phyloP scores from a whole-genome alignment of 2,888 invertebrate species.

The Antheraea assamensis region DNA sequence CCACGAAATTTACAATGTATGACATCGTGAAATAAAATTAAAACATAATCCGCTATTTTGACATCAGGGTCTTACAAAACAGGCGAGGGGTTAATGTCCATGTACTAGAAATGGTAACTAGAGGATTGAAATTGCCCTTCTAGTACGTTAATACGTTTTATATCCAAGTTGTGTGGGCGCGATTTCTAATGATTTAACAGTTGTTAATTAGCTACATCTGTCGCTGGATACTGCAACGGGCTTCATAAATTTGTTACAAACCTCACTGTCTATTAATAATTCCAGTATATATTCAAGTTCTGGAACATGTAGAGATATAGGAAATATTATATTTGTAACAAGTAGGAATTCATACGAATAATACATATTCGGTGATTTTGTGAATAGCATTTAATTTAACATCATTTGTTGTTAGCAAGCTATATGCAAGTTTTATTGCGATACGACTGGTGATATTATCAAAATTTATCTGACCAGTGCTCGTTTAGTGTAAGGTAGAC shows the following conservation, averaged over 20 bases:
- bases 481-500: too few species aligned
- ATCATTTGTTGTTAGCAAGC: background rate
- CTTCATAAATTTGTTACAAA: background rate
- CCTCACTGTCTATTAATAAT: background rate
- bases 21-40: too few species aligned
- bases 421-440: background rate
- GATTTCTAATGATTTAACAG: background rate
- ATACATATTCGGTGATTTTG: background rate
- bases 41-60: too few species aligned
- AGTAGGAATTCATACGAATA: background rate
- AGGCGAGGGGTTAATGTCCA: background rate
- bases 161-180: background rate
- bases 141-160: background rate
- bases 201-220: conserved; percentile 3
- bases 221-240: background rate
- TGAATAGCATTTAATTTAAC: background rate
- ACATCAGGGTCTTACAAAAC: too few species aligned
- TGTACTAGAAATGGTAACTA: background rate
- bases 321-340: background rate
- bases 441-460: background rate
- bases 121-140: background rate
- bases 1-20: too few species aligned
- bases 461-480: too few species aligned
- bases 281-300: background rate
- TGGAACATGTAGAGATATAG: background rate